Evolutionary conservation across 1,140 invertebrate species (phyloP), one percentile per base, ranked within the genome.

Genomic region (Oryctes rhinoceros): DNA sequence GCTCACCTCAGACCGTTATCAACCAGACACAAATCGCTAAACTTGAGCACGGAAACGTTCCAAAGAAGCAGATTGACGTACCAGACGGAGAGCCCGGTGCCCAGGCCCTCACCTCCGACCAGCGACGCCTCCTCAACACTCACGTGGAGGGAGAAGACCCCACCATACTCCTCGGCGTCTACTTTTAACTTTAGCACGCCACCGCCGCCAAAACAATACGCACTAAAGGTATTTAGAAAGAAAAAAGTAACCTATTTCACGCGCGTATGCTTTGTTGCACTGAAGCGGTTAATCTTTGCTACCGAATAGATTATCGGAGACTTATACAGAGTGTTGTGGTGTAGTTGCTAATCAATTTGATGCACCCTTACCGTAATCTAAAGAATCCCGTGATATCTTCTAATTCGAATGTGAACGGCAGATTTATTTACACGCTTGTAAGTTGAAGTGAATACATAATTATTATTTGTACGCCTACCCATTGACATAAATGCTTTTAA

Each of bases 71-170:
- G 83, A 77, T 79, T 86, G 10, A 76, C 81, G 10, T 84, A 82
- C 77, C 67, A 82, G 20, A 80, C 82, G 4, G 83, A 85, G 49
- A 71, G 65, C 13, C 65, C 65, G 9, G 75, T 79, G 49, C 83
- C 82, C 3, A 39, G 82, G 18, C 78, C 82, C 11, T 80, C 82
- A 4, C 81, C 81, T 48, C 81, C 83, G 20, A 79, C 81, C 3
- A 78, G 81, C 74, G 85, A 85, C 37, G 78, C 81, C 10, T 80
- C 83, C 3, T 78, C 83, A 13, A 79, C 80, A 7, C 82, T 83
- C 0, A 83, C 85, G 47, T 85, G 83, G n/a, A 79, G 84, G n/a
- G 86, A 86, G 67, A 80, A 84, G 20, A 85, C 85, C 5, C 85
- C 86, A 30, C 85, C 85, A 11, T 83, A 83, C 76, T 84, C 82